phyloP scores from a whole-genome alignment of 1,140 invertebrate genomes.

The Paraescarpia echinospica region DNA sequence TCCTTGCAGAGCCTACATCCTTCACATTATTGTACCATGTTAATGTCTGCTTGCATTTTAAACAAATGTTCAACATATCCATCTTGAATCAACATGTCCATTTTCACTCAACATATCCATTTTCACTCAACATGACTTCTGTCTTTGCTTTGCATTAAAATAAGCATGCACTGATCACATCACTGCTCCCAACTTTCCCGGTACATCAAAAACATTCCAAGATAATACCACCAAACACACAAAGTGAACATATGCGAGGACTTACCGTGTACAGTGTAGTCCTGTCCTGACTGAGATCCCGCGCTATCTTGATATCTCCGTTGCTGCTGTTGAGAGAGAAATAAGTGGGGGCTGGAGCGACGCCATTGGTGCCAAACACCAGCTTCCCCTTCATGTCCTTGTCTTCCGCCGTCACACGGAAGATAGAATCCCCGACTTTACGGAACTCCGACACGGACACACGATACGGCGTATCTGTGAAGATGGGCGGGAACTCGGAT shows the following conservation, averaged over 20 bases:
- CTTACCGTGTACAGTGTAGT: constrained; percentile 23
- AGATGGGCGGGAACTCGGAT: constrained; percentile 32
- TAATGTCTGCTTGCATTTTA: no score
- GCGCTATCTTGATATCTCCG: constrained; percentile 23
- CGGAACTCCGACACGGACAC: constrained; percentile 32
- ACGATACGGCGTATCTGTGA: constrained; percentile 39
- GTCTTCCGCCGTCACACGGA: constrained; percentile 30
- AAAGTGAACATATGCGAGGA: background rate
- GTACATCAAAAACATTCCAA: background rate
- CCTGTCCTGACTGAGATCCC: constrained; percentile 22
- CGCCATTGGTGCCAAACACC: constrained; percentile 15
- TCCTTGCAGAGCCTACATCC: no score
- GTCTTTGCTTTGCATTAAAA: no score
- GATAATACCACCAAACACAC: background rate
- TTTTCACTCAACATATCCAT: background rate
- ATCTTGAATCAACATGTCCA: background rate
- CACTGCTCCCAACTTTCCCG: background rate
- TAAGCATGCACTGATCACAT: background rate
- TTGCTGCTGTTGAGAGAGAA: constrained; percentile 9
- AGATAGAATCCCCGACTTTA: constrained; percentile 31
- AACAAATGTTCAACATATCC: background rate
- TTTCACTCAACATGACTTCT: background rate
- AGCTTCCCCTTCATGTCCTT: constrained; percentile 15
- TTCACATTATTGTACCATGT: no score
- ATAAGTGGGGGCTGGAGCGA: constrained; percentile 24